Base-by-base conservation (phyloP, 2,888 invertebrate species). In the Nephrotoma guestfalica region DNA sequence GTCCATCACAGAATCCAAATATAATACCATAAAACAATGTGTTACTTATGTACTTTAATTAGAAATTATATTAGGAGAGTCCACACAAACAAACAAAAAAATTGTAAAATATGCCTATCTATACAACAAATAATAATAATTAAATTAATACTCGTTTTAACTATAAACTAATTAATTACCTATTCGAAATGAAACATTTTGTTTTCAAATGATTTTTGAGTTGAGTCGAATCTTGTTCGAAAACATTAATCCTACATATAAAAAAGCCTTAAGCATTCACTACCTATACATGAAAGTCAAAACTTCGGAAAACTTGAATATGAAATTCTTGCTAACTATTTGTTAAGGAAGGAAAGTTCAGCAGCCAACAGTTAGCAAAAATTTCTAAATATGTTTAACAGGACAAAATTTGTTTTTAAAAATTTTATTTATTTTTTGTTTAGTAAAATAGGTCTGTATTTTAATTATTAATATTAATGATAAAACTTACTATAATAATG, bases 1-100 rank as follows among this genome's bases (percentile, higher is more conserved):
- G 91, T 87, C 90, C 90, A 83, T 89, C 91, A 87, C 91, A 91
- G 88, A 92, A 92, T 89, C 91, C 92, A 88, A 92, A 92, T 88
- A 91, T 91, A 89, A 92, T 92, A 89, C 91, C 92, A 57, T 91
- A 91, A 89, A 85, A 3, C 7, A 85, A 85, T 42, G 41, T 83
- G 41, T 51, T 51, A 51, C 15, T 71, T 89, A 89, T 87, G 86
- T 86, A 84, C 4, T 47, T 47, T 86, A 86, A 86, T 30, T 83
- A 41, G 86, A 83, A 41, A 57, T n/a, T 18, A 47, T 86, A 9
- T 43, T 51, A 51, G 51, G 51, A 51, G 15, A 51, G 51, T 51
- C n/a, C 43, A 43, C 18, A 57, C 5, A 57, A 57, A 18, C 18
- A 6, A 11, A 71, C 2, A 71, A 7, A 71, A 71, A 71, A 71